A percentile compares a stretch with the other conserved stretches of the same genome.
Evolutionary conservation across 2,113 vertebrate genomes (phyloP).

Genomic region (Toxotes jaculatrix): DNA sequence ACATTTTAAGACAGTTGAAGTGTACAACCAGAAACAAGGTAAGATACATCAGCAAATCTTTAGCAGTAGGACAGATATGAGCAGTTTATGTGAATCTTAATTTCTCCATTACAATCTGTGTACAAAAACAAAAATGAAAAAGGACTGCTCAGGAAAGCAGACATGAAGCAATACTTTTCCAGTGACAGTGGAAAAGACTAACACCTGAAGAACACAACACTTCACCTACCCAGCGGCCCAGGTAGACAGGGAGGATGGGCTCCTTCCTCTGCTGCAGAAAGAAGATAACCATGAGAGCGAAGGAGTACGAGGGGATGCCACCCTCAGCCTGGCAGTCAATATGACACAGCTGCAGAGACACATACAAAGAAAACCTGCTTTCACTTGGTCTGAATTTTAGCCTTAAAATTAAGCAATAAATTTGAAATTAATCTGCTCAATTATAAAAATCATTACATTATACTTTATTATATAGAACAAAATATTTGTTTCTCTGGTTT

Average conservation of each 20-base stretch:
- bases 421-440: not conserved
- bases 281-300: slow-evolving; percentile 99
- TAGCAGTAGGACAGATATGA: not conserved
- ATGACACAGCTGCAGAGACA: slow-evolving; percentile 90
- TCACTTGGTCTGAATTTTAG: not conserved
- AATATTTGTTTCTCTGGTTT: no score
- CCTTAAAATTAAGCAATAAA: not conserved
- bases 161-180: not conserved
- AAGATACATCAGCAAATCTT: not conserved
- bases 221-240: slow-evolving; percentile 92
- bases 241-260: slow-evolving; percentile 93
- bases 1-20: not conserved
- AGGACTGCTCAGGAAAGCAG: no score
- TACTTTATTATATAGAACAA: not conserved
- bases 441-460: not conserved
- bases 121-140: no score
- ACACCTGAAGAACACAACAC: not conserved
- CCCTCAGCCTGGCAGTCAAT: slow-evolving; percentile 98
- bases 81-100: no score
- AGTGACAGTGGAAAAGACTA: not conserved
- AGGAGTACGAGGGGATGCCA: slow-evolving; percentile 96
- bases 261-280: slow-evolving; percentile 97
- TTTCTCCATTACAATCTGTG: not conserved
- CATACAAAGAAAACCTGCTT: not conserved
- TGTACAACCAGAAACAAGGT: not conserved